A percentile compares a stretch with the other conserved stretches of the same genome.
Evolutionary conservation across 2,888 invertebrate species (phyloP).

Genomic region (Lucinisca nassula): DNA sequence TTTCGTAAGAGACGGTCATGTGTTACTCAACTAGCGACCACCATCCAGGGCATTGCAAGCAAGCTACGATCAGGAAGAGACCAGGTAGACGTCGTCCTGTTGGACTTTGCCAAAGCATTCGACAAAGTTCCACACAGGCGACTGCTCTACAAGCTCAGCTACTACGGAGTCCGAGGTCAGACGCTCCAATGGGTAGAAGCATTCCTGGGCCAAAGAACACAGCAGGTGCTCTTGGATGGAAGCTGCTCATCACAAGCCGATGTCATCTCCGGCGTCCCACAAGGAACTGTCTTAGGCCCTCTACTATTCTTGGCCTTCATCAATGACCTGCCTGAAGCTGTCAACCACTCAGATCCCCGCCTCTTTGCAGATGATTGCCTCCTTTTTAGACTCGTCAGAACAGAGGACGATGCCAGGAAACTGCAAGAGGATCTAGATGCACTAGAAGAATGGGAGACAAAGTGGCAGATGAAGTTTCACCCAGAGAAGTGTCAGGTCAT

Average conservation of each 20-base stretch:
- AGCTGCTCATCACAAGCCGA: not conserved
- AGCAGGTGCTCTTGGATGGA: constrained; percentile 8
- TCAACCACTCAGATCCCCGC: not conserved
- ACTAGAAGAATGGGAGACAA: not conserved
- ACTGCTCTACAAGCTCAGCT: too few species aligned
- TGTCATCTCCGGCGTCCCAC: not conserved
- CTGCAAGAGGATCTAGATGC: not conserved
- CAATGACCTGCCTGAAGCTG: constrained; percentile 22
- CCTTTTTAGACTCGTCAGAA: not conserved
- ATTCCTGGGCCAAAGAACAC: constrained; percentile 28
- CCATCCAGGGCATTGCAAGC: constrained; percentile 20
- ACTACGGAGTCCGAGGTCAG: constrained; percentile 17
- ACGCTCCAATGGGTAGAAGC: constrained; percentile 8
- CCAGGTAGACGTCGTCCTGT: not conserved
- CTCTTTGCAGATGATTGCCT: not conserved
- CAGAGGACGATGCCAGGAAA: not conserved
- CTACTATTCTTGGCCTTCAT: not conserved
- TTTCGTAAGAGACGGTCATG: constrained; percentile 22
- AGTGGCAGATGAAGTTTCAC: not conserved
- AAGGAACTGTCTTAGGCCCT: not conserved
- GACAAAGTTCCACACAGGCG: constrained; percentile 14
- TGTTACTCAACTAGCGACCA: constrained; percentile 7
- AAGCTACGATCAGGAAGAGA: not conserved
- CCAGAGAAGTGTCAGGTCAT: not conserved
- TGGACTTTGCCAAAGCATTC: constrained; percentile 18